These are phyloP conservation scores for Phoeniculus purpureus DNA, from an alignment of 2,797 vertebrate genomes.

Conservation along the genomic window DNA sequence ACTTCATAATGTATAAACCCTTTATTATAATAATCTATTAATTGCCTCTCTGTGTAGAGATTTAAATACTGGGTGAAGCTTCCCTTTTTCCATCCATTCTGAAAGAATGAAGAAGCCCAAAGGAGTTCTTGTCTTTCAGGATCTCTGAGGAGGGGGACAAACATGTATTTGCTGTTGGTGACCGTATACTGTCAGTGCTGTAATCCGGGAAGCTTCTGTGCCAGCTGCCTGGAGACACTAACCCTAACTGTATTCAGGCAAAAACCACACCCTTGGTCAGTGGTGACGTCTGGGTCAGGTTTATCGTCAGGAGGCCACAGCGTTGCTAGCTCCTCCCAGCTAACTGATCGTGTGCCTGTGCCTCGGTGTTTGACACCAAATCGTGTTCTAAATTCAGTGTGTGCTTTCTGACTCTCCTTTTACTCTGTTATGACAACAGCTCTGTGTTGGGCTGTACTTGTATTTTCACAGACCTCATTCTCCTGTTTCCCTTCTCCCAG, in stretches of 20 bases:
- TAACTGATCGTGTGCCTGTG: neutral
- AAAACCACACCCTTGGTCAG: neutral
- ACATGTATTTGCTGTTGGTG: neutral
- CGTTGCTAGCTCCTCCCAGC: neutral
- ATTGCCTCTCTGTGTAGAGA: neutral
- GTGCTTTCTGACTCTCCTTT: neutral
- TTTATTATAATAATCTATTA: neutral
- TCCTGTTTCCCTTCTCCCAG: fast-evolving
- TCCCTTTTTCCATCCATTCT: neutral
- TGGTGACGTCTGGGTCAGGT: neutral
- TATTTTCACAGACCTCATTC: neutral
- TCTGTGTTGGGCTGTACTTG: neutral
- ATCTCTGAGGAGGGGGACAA: neutral
- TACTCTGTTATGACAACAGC: neutral
- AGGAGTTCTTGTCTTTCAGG: neutral
- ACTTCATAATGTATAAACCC: neutral
- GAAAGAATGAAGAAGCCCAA: neutral
- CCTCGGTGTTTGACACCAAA: neutral
- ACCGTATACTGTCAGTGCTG: neutral
- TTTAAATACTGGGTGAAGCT: neutral
- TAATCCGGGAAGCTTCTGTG: neutral
- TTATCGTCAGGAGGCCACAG: neutral
- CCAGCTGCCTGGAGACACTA: neutral
- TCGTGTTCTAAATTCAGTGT: neutral
- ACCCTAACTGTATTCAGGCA: neutral